Evolutionary conservation across 2,888 invertebrate genomes (phyloP).

Genomic region (Amblyteles armatorius): DNA sequence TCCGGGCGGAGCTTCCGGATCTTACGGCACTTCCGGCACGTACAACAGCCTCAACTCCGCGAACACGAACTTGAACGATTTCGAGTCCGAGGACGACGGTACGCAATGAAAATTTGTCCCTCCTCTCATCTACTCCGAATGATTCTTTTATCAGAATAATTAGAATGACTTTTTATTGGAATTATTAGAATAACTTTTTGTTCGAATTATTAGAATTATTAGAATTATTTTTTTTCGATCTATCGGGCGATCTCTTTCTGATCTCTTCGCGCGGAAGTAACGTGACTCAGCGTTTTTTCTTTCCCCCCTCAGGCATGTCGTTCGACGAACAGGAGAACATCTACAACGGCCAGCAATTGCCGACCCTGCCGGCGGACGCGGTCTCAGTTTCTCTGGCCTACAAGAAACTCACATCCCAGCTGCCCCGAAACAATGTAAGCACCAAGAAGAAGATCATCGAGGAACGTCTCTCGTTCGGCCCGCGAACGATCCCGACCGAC

Average conservation of each 20-base stretch:
- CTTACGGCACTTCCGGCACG: conserved; percentile 13
- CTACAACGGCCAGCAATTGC: conserved; percentile 52
- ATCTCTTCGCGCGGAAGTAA: background rate
- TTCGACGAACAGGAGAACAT: conserved; percentile 68
- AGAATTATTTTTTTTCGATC: background rate
- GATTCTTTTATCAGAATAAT: no score
- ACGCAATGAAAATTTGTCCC: conserved; percentile 2
- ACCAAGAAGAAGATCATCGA: conserved; percentile 82
- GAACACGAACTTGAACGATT: conserved; percentile 37
- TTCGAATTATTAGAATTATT: no score
- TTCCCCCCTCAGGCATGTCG: conserved; percentile 49
- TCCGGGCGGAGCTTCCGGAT: background rate
- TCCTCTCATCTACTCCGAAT: background rate
- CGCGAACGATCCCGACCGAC: conserved; percentile 85
- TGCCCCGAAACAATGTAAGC: conserved; percentile 80
- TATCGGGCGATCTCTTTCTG: background rate
- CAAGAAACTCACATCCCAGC: conserved; percentile 77
- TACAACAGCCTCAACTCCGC: conserved; percentile 5
- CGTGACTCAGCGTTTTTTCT: background rate
- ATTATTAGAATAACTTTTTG: no score
- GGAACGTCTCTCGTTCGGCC: conserved; percentile 86
- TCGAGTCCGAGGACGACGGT: conserved; percentile 40
- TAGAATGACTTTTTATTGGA: no score
- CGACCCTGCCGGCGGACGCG: conserved; percentile 73
- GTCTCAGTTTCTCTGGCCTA: conserved; percentile 77